phyloP scores from a whole-genome alignment of 2,113 vertebrate species.

The Formicarius rufipectus region DNA sequence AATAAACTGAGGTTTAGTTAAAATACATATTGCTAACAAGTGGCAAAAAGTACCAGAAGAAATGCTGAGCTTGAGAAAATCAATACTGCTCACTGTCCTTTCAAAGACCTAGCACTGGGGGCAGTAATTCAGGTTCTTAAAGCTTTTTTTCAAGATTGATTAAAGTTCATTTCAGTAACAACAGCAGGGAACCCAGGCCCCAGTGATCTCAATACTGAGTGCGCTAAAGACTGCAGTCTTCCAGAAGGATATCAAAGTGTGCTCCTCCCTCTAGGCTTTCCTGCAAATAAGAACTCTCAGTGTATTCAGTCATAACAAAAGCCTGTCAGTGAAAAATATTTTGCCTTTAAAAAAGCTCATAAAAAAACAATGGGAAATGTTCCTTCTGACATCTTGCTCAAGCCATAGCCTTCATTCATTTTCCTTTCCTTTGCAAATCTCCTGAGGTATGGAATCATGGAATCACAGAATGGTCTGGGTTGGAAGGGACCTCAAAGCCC shows the following conservation, averaged over 20 bases:
- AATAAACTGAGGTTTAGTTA: not conserved
- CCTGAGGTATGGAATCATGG: not conserved
- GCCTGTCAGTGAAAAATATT: not conserved
- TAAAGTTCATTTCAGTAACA: constrained; percentile 23
- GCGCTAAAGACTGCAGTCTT: not conserved
- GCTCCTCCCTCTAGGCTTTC: not conserved
- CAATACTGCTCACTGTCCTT: not conserved
- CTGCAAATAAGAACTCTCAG: not conserved
- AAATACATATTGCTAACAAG: not conserved
- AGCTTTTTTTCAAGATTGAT: not conserved
- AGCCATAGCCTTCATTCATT: not conserved
- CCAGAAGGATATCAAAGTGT: not conserved
- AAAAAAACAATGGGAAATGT: not conserved
- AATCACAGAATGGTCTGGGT: not conserved
- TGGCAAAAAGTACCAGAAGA: not conserved
- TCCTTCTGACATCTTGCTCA: not conserved
- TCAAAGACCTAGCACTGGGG: not conserved
- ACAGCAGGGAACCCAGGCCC: not conserved
- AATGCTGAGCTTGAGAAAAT: not conserved
- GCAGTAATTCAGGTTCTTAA: not conserved
- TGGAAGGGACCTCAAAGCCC: not conserved
- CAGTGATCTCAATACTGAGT: not conserved
- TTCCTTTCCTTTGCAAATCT: not conserved
- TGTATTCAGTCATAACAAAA: not conserved
- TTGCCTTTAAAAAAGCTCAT: not conserved